Conservation (phyloP, 1,140 invertebrate genomes). For the Lasioglossum baleicum region DNA sequence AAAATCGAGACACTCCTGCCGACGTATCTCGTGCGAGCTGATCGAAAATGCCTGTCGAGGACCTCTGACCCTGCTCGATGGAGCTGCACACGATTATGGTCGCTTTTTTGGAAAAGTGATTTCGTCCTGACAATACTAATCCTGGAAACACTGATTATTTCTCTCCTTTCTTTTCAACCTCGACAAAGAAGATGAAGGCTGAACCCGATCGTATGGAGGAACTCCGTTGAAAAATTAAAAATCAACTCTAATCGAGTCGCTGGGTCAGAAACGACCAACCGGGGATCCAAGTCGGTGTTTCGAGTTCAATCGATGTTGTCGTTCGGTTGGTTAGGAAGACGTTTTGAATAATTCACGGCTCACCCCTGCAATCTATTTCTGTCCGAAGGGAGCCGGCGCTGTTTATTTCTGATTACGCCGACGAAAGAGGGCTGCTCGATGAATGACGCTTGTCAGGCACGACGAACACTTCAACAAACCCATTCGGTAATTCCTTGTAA, state of each 20-base stretch:
- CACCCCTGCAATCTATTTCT: constrained; percentile 21
- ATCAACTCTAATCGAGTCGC: no score
- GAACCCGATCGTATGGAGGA: no score
- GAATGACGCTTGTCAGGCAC: constrained; percentile 41
- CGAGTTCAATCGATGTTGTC: constrained; percentile 45
- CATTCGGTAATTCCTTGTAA: no score
- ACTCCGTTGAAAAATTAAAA: no score
- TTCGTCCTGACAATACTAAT: constrained; percentile 1
- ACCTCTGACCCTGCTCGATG: no score
- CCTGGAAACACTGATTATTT: neutral
- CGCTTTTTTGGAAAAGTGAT: constrained; percentile 3
- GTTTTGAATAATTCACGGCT: constrained; percentile 50
- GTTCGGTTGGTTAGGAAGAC: constrained; percentile 12
- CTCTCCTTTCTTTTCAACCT: neutral
- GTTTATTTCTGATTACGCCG: constrained; percentile 51
- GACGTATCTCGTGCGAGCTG: constrained; percentile 20
- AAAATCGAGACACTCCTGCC: constrained; percentile 39
- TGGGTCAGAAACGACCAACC: constrained; percentile 2
- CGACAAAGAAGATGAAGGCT: no score
- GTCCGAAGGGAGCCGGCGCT: constrained; percentile 16
- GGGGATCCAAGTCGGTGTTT: constrained; percentile 4
- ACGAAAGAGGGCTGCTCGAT: constrained; percentile 29
- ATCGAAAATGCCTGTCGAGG: constrained; percentile 51
- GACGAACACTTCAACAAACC: constrained; percentile 6
- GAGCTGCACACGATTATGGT: neutral